Percentiles rank a stretch among this genome's conserved stretches.
These are phyloP conservation scores for Pristionchus fissidentatus DNA, from an alignment of 2,888 invertebrate genomes.

Conservation along the genomic window DNA sequence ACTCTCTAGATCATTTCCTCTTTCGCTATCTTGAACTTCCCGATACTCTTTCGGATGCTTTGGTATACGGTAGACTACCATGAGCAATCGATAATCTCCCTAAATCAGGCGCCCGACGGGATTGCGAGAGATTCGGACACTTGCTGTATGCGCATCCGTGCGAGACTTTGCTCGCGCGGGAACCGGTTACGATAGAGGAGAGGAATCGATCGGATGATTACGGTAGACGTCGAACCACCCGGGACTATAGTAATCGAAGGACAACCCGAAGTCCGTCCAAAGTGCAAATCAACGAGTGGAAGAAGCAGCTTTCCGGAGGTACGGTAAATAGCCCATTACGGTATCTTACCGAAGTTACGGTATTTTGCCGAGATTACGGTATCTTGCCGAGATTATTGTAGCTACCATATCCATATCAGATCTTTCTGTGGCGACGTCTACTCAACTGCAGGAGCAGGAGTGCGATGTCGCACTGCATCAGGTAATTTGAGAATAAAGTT, in stretches of 20 bases:
- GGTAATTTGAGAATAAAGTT: no score
- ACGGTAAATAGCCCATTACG: background rate
- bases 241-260: background rate
- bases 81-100: background rate
- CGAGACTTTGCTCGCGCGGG: constrained; percentile 50
- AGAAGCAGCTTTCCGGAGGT: constrained; percentile 55
- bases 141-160: constrained; percentile 64
- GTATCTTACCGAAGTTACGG: no score
- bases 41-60: no score
- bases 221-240: background rate
- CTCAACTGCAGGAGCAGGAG: constrained; percentile 56
- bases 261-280: constrained; percentile 37
- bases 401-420: constrained; percentile 49
- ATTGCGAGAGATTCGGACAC: constrained; percentile 62
- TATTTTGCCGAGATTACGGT: no score
- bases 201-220: background rate
- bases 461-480: constrained; percentile 71
- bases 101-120: constrained; percentile 38
- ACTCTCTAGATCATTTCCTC: no score
- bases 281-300: constrained; percentile 58
- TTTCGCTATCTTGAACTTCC: no score
- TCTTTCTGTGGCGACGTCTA: constrained; percentile 53
- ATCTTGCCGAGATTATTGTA: no score
- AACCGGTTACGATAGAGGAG: background rate
- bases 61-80: no score